Percentiles rank a stretch among this genome's conserved stretches.
Evolutionary conservation across 2,113 vertebrate species (phyloP).

Genomic region (Zapornia atra): DNA sequence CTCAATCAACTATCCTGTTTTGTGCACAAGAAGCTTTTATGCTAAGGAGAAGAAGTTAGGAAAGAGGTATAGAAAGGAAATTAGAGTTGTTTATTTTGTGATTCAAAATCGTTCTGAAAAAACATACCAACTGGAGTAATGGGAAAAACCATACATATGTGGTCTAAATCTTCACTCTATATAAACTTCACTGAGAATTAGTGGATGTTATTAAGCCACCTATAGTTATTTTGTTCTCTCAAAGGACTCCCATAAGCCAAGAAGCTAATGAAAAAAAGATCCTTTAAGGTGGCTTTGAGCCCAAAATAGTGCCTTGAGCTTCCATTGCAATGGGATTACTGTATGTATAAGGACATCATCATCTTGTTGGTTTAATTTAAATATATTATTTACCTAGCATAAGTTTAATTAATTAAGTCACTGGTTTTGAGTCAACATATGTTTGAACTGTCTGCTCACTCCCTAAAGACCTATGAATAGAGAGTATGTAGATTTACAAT

Average conservation of each 20-base stretch:
- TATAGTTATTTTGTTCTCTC: background rate
- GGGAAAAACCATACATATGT: background rate
- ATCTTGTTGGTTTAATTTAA: background rate
- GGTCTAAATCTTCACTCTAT: background rate
- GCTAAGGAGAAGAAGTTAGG: background rate
- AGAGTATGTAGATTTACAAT: background rate
- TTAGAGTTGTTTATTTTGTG: background rate
- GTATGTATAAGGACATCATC: background rate
- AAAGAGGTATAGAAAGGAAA: background rate
- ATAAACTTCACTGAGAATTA: background rate
- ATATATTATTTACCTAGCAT: background rate
- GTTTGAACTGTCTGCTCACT: background rate
- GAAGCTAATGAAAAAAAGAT: background rate
- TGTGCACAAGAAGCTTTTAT: background rate
- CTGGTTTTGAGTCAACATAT: background rate
- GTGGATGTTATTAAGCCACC: background rate
- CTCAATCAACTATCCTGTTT: background rate
- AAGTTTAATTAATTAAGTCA: background rate
- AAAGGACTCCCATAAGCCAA: background rate
- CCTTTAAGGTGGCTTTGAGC: background rate
- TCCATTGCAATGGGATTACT: background rate
- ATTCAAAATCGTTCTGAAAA: background rate
- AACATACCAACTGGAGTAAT: background rate
- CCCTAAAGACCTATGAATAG: background rate
- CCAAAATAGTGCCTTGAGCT: background rate